Percentiles rank a stretch among this genome's conserved stretches.
These are phyloP conservation scores for Amphibalanus amphitrite DNA, from an alignment of 1,140 invertebrate species.

Conservation along the genomic window DNA sequence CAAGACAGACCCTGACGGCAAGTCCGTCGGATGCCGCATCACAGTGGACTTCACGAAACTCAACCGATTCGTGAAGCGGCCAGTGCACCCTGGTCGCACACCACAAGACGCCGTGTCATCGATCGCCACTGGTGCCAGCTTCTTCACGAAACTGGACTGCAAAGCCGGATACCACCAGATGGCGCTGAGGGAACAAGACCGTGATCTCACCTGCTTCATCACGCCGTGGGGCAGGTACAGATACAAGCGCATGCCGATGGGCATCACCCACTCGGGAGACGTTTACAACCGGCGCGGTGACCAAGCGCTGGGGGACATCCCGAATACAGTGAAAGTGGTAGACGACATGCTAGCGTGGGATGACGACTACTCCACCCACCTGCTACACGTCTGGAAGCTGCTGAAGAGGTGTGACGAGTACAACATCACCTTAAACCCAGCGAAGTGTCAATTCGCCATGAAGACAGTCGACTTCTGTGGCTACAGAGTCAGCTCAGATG, in stretches of 20 bases:
- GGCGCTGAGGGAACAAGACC: not conserved
- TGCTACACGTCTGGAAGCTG: not conserved
- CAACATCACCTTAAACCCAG: not conserved
- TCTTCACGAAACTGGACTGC: not conserved
- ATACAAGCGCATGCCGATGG: not conserved
- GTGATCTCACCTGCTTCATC: not conserved
- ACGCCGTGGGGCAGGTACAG: not conserved
- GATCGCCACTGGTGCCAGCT: not conserved
- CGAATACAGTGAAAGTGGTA: not conserved
- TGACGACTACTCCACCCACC: not conserved
- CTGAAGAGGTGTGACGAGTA: not conserved
- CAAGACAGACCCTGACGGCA: not conserved
- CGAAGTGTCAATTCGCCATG: not conserved
- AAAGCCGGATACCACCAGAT: not conserved
- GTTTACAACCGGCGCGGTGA: not conserved
- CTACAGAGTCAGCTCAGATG: not conserved
- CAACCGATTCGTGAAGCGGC: not conserved
- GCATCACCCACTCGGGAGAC: not conserved
- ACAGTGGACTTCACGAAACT: not conserved
- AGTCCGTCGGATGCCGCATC: not conserved
- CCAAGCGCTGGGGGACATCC: not conserved
- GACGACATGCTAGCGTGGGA: not conserved
- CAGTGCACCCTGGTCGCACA: not conserved
- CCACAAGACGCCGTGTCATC: not conserved
- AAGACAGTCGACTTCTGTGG: not conserved